A percentile compares a stretch with the other conserved stretches of the same genome.
These are phyloP conservation scores for Dynastes hyllus DNA, from an alignment of 2,888 invertebrate species.

Conservation along the genomic window DNA sequence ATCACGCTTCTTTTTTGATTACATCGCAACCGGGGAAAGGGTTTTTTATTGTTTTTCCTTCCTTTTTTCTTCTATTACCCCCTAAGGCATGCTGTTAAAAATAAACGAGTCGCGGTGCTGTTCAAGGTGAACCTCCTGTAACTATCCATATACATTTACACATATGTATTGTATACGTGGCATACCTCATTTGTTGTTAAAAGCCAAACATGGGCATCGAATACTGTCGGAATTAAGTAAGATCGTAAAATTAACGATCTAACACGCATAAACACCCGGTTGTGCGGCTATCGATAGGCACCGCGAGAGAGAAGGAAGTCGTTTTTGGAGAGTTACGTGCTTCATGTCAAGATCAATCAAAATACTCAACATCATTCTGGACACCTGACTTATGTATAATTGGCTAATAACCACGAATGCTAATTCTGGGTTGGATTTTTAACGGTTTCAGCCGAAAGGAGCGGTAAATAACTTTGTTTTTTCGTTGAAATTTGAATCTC, in stretches of 20 bases:
- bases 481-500: too few relatives aligned
- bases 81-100: neutral
- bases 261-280: neutral
- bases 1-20: neutral
- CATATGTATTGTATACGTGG: conserved; percentile 4
- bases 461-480: too few relatives aligned
- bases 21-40: neutral
- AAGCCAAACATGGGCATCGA: conserved; percentile 45
- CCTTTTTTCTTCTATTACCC: neutral
- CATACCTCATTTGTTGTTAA: conserved; percentile 32
- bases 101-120: neutral
- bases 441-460: too few relatives aligned
- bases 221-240: conserved; percentile 31
- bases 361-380: too few relatives aligned
- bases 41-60: neutral
- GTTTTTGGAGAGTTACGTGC: too few relatives aligned
- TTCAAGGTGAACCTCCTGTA: conserved; percentile 10
- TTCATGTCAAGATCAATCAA: too few relatives aligned
- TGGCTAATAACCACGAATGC: too few relatives aligned
- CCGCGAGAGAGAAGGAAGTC: too few relatives aligned
- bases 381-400: too few relatives aligned
- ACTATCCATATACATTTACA: too few relatives aligned
- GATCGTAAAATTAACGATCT: conserved; percentile 17
- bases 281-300: too few relatives aligned
- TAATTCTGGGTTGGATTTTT: too few relatives aligned